Percentiles rank a stretch among this genome's conserved stretches.
Evolutionary conservation across 2,113 vertebrate genomes (phyloP).

Genomic region (Hemichromis elongatus): DNA sequence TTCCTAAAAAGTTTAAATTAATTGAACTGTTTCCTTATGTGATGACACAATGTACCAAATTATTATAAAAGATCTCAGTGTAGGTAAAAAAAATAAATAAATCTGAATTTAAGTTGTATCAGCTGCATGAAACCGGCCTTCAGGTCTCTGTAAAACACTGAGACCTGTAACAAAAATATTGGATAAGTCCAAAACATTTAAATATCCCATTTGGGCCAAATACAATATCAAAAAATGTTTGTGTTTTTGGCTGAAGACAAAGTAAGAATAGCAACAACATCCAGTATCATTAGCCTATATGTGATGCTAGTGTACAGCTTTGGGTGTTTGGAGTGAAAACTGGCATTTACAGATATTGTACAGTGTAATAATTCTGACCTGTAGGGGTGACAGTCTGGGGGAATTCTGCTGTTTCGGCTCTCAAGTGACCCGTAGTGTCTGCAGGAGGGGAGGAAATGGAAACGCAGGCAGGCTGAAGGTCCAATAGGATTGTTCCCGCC

Average conservation of each 20-base stretch:
- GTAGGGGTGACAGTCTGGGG: background rate
- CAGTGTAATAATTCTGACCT: background rate
- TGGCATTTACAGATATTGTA: background rate
- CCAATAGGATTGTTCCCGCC: background rate
- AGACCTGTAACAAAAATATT: background rate
- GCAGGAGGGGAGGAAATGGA: background rate
- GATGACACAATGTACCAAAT: background rate
- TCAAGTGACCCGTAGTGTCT: background rate
- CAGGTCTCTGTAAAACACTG: background rate
- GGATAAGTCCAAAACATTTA: background rate
- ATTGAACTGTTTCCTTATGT: background rate
- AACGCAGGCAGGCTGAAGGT: background rate
- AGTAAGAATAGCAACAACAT: background rate
- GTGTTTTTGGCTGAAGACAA: background rate
- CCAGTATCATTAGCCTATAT: background rate
- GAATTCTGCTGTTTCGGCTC: rapidly evolving
- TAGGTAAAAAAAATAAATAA: background rate
- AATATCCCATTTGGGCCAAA: background rate
- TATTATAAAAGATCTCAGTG: background rate
- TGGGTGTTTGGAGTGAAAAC: background rate
- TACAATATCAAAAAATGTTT: background rate
- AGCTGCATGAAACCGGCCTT: rapidly evolving
- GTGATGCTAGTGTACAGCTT: background rate
- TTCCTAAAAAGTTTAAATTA: no score
- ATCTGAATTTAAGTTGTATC: background rate